phyloP scores from a whole-genome alignment of 1,140 invertebrate species.

The Bilobella aurantiaca region DNA sequence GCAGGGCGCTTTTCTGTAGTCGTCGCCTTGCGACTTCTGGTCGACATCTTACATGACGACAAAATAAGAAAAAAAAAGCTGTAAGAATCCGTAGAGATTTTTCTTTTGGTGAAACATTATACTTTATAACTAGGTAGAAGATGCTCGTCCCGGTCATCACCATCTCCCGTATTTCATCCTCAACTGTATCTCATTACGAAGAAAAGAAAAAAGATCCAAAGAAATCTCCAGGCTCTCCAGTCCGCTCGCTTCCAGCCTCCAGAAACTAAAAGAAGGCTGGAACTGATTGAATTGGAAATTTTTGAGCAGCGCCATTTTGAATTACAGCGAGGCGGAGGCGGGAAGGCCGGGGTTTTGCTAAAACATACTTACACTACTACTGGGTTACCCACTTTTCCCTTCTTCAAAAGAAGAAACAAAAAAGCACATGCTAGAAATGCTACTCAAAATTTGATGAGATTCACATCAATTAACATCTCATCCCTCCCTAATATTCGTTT shows the following conservation, averaged over 20 bases:
- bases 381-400: no score
- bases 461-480: not conserved
- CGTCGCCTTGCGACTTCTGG: not conserved
- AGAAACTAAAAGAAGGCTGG: no score
- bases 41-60: not conserved
- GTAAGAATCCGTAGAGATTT: not conserved
- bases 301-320: constrained; percentile 7
- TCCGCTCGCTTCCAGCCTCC: no score
- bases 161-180: constrained; percentile 14
- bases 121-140: constrained; percentile 16
- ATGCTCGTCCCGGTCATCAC: constrained; percentile 13
- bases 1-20: no score
- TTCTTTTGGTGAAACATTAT: constrained; percentile 15
- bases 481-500: not conserved
- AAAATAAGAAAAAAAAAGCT: not conserved
- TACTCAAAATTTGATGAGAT: not conserved
- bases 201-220: not conserved
- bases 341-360: no score
- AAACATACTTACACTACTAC: no score
- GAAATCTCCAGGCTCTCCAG: not conserved
- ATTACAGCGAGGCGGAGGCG: not conserved
- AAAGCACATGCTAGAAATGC: no score
- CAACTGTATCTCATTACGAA: constrained; percentile 19
- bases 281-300: constrained; percentile 31
- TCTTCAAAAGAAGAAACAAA: no score